These are phyloP conservation scores for Paramormyrops hopkinsi DNA, from an alignment of 2,797 vertebrate species.

Conservation along the genomic window DNA sequence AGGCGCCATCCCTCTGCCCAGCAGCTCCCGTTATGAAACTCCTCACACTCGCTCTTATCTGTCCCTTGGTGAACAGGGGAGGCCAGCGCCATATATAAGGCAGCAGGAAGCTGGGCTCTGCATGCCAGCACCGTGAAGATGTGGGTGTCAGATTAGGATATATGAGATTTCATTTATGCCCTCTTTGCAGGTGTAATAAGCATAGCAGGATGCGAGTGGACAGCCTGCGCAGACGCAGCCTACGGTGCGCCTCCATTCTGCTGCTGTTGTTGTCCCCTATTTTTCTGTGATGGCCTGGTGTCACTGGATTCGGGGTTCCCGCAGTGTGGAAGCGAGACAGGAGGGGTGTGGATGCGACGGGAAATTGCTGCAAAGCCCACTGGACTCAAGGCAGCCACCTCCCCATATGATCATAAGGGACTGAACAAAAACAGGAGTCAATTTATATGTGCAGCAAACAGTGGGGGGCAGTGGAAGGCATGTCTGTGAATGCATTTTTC, in stretches of 20 bases:
- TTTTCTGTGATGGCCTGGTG: neutral
- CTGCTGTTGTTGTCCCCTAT: neutral
- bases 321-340: neutral
- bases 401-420: neutral
- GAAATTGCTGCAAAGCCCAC: neutral
- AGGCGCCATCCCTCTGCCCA: neutral
- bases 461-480: neutral
- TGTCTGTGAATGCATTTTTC: neutral
- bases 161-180: slow-evolving; percentile 16
- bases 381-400: neutral
- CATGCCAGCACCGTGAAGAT: neutral
- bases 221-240: neutral
- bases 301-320: neutral
- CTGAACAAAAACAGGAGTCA: neutral
- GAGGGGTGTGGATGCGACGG: neutral
- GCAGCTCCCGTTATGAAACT: slow-evolving; percentile 5
- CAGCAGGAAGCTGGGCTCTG: neutral
- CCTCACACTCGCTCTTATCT: slow-evolving; percentile 1
- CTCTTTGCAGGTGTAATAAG: neutral
- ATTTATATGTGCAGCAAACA: neutral
- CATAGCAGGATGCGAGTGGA: neutral
- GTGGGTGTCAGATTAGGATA: slow-evolving; percentile 15
- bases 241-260: neutral
- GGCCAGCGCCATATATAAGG: neutral
- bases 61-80: neutral